Evolutionary conservation across 2,113 vertebrate species (phyloP).

Genomic region (Penelope pileata): DNA sequence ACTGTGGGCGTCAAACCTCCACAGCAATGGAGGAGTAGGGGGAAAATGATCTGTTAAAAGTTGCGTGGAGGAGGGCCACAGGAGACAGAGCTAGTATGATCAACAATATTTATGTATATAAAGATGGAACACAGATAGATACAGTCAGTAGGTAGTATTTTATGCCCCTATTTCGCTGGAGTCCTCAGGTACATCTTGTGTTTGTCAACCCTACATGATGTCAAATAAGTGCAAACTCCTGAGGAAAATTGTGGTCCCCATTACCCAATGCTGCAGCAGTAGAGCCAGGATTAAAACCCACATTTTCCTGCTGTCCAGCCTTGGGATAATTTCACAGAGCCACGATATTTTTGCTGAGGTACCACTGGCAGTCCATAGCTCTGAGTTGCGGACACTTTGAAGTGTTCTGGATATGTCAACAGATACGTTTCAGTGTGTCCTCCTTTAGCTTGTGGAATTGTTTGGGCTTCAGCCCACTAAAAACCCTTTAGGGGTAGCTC

Average conservation of each 20-base stretch:
- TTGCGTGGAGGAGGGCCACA: neutral
- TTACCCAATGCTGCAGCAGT: neutral
- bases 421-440: neutral
- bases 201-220: rapidly evolving
- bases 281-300: neutral
- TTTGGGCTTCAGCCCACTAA: neutral
- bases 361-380: rapidly evolving
- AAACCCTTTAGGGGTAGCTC: neutral
- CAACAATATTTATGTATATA: rapidly evolving
- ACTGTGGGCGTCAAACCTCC: rapidly evolving
- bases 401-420: rapidly evolving
- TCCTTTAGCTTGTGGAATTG: neutral
- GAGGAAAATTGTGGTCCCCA: neutral
- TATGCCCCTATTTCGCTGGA: neutral
- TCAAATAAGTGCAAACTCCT: neutral
- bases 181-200: rapidly evolving
- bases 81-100: neutral
- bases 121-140: neutral
- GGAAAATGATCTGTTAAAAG: neutral
- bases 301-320: neutral
- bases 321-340: neutral
- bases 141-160: neutral
- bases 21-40: neutral
- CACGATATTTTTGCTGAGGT: neutral
- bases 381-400: neutral